Percentiles rank a stretch among this genome's conserved stretches.
Conservation (phyloP, 2,797 vertebrate species). For the Tragelaphus oryx region DNA sequence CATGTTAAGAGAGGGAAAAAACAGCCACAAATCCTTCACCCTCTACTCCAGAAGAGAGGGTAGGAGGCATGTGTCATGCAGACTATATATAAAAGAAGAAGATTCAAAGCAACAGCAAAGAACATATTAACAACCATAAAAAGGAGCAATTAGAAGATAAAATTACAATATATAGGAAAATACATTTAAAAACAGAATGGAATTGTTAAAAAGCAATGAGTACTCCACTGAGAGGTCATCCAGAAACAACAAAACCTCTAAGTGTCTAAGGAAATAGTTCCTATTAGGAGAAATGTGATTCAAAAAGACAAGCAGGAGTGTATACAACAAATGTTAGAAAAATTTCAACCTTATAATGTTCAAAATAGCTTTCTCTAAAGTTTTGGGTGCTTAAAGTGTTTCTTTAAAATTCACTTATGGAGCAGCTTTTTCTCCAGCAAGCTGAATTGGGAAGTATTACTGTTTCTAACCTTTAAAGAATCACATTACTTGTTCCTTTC, state of each 20-base stretch:
- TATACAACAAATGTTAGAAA: not conserved
- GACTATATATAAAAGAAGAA: not conserved
- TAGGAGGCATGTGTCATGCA: not conserved
- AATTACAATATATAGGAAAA: not conserved
- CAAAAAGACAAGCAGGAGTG: not conserved
- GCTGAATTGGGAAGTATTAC: not conserved
- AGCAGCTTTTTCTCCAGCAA: not conserved
- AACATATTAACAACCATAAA: not conserved
- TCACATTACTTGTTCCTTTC: slow-evolving; percentile 34
- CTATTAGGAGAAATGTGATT: not conserved
- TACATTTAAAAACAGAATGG: not conserved
- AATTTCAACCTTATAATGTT: not conserved
- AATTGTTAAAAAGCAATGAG: not conserved
- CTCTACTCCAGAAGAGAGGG: not conserved
- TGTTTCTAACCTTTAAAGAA: slow-evolving; percentile 49
- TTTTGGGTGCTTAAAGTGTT: not conserved
- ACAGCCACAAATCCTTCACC: not conserved
- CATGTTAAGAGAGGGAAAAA: not conserved
- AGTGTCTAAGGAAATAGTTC: not conserved
- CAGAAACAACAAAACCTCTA: not conserved
- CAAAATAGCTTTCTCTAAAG: slow-evolving; percentile 17
- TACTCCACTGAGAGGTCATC: not conserved
- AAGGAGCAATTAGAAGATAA: not conserved
- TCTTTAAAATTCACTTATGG: slow-evolving; percentile 38
- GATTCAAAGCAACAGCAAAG: not conserved